A percentile compares a stretch with the other conserved stretches of the same genome.
Evolutionary conservation across 2,113 vertebrate genomes (phyloP).

Genomic region (Rattus norvegicus): GRCr8 NC_086027.1:29857501-29858000

Average conservation of each 20-base stretch:
- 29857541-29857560: background rate
- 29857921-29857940: background rate
- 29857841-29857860: background rate
- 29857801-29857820: background rate
- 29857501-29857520: background rate
- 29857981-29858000: background rate
- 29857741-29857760: background rate
- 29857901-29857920: background rate
- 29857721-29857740: background rate
- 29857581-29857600: too few relatives aligned
- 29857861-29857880: too few relatives aligned
- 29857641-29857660: background rate
- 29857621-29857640: background rate
- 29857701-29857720: background rate
- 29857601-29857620: background rate
- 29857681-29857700: background rate
- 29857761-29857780: background rate
- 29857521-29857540: background rate
- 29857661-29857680: background rate
- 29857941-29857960: background rate
- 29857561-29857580: too few relatives aligned
- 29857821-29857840: background rate
- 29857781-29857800: background rate
- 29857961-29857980: background rate
- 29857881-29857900: too few relatives aligned